Conservation (phyloP, 2,888 invertebrate genomes). For the Hipparchia semele region DNA sequence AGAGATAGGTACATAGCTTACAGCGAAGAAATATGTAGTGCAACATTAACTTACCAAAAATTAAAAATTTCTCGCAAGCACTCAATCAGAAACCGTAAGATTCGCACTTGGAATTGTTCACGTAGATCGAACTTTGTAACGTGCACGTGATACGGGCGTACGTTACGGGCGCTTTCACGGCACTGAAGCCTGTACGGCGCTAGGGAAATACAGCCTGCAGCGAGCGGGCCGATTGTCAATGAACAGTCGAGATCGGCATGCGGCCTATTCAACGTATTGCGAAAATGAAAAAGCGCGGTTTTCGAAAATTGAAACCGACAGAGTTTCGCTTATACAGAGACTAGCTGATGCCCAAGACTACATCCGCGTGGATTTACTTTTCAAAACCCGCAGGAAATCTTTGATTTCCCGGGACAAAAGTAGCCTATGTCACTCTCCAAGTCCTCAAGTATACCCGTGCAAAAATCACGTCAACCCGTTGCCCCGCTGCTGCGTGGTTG, state of each 20-base stretch:
- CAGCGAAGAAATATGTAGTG: background rate
- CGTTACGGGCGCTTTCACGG: conserved; percentile 15
- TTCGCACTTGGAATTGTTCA: background rate
- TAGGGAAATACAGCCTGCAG: conserved; percentile 14
- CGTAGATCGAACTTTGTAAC: conserved; percentile 11
- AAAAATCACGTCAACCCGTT: no score
- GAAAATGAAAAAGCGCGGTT: background rate
- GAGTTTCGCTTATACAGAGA: no score
- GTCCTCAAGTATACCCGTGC: no score
- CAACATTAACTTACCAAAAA: conserved; percentile 6
- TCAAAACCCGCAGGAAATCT: no score
- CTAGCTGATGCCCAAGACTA: no score
- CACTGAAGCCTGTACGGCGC: conserved; percentile 16
- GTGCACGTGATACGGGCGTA: conserved; percentile 15
- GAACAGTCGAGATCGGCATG: background rate
- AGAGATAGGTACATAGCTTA: background rate
- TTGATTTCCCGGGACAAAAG: no score
- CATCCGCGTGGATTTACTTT: no score
- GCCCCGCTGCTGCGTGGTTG: no score
- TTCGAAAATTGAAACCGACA: no score
- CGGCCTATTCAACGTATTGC: background rate
- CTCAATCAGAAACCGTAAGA: background rate
- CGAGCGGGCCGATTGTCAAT: background rate
- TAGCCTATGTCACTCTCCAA: no score
- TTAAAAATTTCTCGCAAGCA: background rate